phyloP scores from a whole-genome alignment of 2,797 vertebrate genomes.

The Triplophysa bombifrons region DNA sequence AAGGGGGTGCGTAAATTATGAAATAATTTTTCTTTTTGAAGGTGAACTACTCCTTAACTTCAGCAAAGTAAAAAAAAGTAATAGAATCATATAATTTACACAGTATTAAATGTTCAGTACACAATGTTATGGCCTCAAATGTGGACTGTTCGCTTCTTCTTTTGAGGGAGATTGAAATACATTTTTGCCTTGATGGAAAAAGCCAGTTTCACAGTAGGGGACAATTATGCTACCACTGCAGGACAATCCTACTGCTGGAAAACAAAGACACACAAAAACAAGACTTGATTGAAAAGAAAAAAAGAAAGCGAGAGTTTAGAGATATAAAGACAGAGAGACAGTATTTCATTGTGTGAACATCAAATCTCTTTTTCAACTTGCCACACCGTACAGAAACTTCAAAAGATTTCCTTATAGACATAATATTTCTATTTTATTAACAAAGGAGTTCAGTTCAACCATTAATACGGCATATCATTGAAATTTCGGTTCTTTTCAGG shows the following conservation, averaged over 20 bases:
- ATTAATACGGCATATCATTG: background rate
- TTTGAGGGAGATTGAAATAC: background rate
- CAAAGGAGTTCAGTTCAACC: background rate
- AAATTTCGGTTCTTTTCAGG: background rate
- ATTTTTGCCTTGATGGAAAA: background rate
- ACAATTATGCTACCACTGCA: constrained; percentile 8
- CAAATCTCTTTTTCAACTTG: background rate
- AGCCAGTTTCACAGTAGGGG: background rate
- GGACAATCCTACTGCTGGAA: background rate
- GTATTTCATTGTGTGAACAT: background rate
- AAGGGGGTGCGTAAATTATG: no score
- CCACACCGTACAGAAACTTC: background rate
- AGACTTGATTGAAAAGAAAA: background rate
- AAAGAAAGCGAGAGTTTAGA: background rate
- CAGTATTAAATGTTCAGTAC: no score
- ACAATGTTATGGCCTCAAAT: background rate
- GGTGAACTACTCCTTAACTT: no score
- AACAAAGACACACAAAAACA: constrained; percentile 1
- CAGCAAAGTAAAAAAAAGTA: no score
- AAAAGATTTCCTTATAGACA: background rate
- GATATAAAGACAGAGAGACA: background rate
- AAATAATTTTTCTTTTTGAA: no score
- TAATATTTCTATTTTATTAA: background rate
- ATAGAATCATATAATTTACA: no score
- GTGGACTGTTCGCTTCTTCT: background rate